Conservation (phyloP, 37 sponge, comb jelly and placozoan species). For the Aplysina aerophoba region DNA sequence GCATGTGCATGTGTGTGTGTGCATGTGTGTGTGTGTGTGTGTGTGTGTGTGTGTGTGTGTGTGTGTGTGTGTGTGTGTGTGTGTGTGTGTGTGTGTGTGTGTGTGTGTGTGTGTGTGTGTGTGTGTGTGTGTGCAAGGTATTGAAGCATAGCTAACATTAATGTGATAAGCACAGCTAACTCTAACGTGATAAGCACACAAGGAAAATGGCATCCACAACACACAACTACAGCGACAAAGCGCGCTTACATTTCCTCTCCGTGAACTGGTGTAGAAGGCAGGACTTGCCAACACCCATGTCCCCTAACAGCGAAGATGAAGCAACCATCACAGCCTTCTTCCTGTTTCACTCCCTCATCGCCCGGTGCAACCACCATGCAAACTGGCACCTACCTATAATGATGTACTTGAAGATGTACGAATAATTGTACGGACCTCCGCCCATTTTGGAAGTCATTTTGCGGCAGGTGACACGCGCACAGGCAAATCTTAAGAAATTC, state of each 20-base stretch:
- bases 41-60: not conserved
- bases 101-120: too few relatives aligned
- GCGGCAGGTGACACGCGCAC: not conserved
- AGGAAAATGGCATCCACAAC: not conserved
- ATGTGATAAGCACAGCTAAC: not conserved
- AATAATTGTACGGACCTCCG: constrained; percentile 99
- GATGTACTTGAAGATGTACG: constrained; percentile 99
- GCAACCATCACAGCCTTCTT: not conserved
- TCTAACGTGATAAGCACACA: not conserved
- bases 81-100: too few relatives aligned
- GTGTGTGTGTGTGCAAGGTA: not conserved
- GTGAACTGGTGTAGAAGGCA: constrained; percentile 99
- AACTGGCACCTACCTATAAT: constrained; percentile 85
- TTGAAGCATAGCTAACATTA: not conserved
- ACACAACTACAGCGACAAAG: not conserved
- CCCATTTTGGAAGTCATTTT: constrained; percentile 57
- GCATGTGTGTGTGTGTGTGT: too few relatives aligned
- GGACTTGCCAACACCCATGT: constrained; percentile 99
- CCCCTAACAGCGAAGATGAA: constrained; percentile 84
- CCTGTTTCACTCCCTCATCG: not conserved
- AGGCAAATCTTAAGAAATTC: not conserved
- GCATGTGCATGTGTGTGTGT: too few relatives aligned
- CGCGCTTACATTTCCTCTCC: constrained; percentile 94
- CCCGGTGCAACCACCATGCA: not conserved
- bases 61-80: not conserved